Evolutionary conservation across 2,888 invertebrate species (phyloP), one percentile per base, ranked within the genome.

Genomic region (Argyresthia goedartella): DNA sequence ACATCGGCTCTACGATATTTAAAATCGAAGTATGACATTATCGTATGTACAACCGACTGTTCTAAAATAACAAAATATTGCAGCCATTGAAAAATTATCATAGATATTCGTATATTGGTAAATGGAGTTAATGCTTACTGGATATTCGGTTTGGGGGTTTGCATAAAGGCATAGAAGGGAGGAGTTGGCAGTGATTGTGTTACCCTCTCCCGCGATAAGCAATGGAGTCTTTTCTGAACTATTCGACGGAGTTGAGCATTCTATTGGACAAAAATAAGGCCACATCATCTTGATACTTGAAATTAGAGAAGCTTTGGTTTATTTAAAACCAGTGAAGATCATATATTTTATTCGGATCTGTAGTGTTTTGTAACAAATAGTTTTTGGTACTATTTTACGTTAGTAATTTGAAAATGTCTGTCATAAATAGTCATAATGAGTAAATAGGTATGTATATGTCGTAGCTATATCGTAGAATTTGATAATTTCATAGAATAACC

Each of bases 191-290:
- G 35, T 44, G 43, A 44, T 67, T 67, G 63, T 71, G 67, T 66
- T 69, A 76, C 78, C 81, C 80, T 74, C 70, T 63, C 67, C 69
- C 71, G 79, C 80, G 73, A 76, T 79, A 70, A 78, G 16, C 50
- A 79, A 79, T 81, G 81, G 81, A 82, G 76, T 79, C 76, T 78
- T 81, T 50, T 80, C 76, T 76, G 73, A 80, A 81, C 81, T 82
- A 82, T 78, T 74, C 76, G 71, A 66, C 71, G 67, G 73, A 74
- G 78, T 25, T 68, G 70, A 67, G 72, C 73, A 71, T 76, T 79
- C 79, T 67, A 77, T 76, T 77, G 39, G 8, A 11, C 39, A n/a
- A 39, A 39, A 11, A 3, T 11, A 8, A n/a, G 39, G 10, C 8
- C 39, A 39, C 8, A 6, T 25, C 3, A 25, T 62, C 52, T 71